Base-by-base conservation (phyloP, 2,113 vertebrate species). In the Lampris incognitus region DNA sequence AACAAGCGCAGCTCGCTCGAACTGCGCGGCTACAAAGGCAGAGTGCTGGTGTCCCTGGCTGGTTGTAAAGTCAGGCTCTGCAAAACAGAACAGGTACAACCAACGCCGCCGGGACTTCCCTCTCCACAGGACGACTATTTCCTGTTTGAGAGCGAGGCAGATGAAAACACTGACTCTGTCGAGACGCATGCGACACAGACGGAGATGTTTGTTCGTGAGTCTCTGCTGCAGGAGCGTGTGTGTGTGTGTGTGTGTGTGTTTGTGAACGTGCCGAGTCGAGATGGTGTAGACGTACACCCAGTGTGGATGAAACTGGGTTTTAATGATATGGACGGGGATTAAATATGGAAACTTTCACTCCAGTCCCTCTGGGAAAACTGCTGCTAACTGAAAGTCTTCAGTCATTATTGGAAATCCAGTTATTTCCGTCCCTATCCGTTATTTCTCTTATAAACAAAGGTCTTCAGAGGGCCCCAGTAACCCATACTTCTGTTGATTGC, bases 41-140 rank as follows among this genome's bases (percentile, higher is more conserved):
- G 95, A 95, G 94, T 99, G 85, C 96, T 96, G 90, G 94, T 96
- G 87, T 94, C 95, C 71, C 93, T 98, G 90, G 94, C 90, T 93
- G 96, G 96, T 76, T 96, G 89, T 86, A 96, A 94, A 77, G 94
- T 98, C 91, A 96, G 96, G 94, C 94, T 99, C 88, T 97, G 96
- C 93, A 99, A 99, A 96, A 97, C 95, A 79, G 96, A 98, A 85
- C 96, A 99, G 98, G 97, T 99, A 94, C 90, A 85, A 75, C 67
- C 49, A 46, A 39, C 85, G 70, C 90, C 72, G 9, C 58, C 4
- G 83, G 86, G 91, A 89, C 83, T 85, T 81, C 85, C 24, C 79
- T 87, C 86, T 88, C 75, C 48, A 42, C 74, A 76, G 84, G 74
- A 85, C 79, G 89, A 85, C 88, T 82, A 82, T 76, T 89, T 86